Evolutionary conservation across 1,140 invertebrate genomes (phyloP).

Genomic region (Lepidurus arcticus): DNA sequence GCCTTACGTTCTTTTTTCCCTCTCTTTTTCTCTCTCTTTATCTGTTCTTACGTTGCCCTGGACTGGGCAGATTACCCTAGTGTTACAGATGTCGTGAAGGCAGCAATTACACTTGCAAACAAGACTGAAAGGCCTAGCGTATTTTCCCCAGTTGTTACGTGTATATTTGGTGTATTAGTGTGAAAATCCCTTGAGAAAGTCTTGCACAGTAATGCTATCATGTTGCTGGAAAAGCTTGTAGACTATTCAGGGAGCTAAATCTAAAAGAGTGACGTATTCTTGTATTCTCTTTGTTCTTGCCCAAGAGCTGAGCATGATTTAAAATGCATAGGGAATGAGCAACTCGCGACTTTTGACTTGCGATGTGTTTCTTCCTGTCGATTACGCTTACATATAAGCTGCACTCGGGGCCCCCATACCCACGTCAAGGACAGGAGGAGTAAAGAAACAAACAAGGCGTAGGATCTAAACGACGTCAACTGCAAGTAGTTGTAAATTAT

Average conservation of each 20-base stretch:
- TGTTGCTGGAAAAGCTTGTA: background rate
- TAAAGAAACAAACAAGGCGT: no score
- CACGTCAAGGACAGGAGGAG: no score
- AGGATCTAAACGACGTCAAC: no score
- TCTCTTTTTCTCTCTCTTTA: background rate
- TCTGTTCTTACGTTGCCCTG: background rate
- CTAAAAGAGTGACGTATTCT: background rate
- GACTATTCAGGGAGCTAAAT: background rate
- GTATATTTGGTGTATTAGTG: no score
- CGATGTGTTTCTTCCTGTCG: background rate
- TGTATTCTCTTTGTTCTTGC: constrained; percentile 3
- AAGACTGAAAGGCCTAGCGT: background rate
- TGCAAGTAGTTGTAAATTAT: no score
- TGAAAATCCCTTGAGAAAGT: no score
- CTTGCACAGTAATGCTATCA: no score
- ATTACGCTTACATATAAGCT: background rate
- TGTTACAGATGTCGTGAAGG: background rate
- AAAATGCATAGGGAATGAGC: constrained; percentile 11
- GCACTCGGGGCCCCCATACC: no score
- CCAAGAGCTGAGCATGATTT: background rate
- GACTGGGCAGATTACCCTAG: background rate
- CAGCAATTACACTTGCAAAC: background rate
- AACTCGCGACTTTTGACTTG: background rate
- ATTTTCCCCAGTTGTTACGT: no score
- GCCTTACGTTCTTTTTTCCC: background rate